Base-by-base conservation (phyloP, 2,888 invertebrate genomes). In the Laothoe populi region DNA sequence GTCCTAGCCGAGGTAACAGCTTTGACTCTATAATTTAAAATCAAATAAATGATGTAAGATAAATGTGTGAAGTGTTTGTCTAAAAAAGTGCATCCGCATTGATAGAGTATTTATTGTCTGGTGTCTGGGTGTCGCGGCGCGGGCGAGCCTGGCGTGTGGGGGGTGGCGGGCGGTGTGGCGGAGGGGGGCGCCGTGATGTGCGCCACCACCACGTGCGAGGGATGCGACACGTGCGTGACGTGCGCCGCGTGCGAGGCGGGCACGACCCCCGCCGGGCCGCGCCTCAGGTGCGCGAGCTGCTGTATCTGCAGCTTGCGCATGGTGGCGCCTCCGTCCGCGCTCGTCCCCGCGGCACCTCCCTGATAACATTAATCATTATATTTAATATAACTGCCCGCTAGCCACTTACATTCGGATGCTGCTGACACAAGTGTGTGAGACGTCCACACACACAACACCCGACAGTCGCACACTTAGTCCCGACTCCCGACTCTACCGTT, bases 301-400 rank as follows among this genome's bases (percentile, higher is more conserved):
- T 81, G 82, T 75, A 83, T 78, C 74, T 81, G 82, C 76, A 82
- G 74, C 73, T 72, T 72, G 70, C 73, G 75, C 70, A 72, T 70
- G 65, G 87, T 74, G 91, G 92, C 64, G 94, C 94, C 68, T 95
- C 95, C 65, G 95, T 60, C 59, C 13, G 58, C 70, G 59, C 70
- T 26, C 8, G 61, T 44, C 61, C 68, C 65, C 59, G 63, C 66
- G 89, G 90, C 78, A 95, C 57, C 40, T 40, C 65, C 42, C 64
- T 64, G 64, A 42, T 13, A 46, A 48, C n/a, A 19, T 4, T 23
- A 1, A n/a, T 8, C 4, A 24, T 59, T 16, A 4, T 24, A 13
- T 11, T 10, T 2, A 31, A 23, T 16, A 24, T n/a, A 8, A 13
- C 24, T 10, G 11, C 10, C n/a, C n/a, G n/a, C n/a, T n/a, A n/a